phyloP scores from a whole-genome alignment of 2,797 vertebrate genomes.

The Halcyon leucocephala region DNA sequence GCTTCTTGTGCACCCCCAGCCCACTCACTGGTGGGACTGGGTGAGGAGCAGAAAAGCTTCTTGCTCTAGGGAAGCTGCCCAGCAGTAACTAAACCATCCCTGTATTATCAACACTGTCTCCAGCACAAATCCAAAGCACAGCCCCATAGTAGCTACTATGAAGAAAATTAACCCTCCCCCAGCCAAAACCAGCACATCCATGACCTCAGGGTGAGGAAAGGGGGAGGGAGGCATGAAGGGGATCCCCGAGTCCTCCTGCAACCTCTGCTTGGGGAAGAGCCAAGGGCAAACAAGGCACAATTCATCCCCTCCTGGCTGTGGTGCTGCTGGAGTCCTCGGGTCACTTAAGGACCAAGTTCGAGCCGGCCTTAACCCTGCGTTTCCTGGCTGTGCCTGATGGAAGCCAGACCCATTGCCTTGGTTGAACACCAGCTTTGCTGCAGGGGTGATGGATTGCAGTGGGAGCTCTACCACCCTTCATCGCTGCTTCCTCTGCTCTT shows the following conservation, averaged over 20 bases:
- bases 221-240: fast-evolving
- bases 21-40: neutral
- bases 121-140: neutral
- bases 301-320: neutral
- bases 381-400: constrained; percentile 1
- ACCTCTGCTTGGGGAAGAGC: neutral
- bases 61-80: neutral
- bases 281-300: neutral
- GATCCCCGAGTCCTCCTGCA: neutral
- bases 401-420: neutral
- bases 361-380: neutral
- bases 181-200: neutral
- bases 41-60: neutral
- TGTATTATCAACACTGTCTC: neutral
- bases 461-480: constrained; percentile 13
- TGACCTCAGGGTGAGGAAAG: fast-evolving
- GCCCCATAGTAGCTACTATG: neutral
- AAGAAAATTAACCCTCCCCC: neutral
- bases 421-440: neutral
- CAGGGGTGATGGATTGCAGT: neutral
- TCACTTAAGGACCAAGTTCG: neutral
- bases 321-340: neutral
- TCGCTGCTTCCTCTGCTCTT: neutral
- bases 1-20: neutral
- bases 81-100: neutral